Evolutionary conservation across 2,888 invertebrate genomes (phyloP).

Genomic region (Drosophila cracens): DNA sequence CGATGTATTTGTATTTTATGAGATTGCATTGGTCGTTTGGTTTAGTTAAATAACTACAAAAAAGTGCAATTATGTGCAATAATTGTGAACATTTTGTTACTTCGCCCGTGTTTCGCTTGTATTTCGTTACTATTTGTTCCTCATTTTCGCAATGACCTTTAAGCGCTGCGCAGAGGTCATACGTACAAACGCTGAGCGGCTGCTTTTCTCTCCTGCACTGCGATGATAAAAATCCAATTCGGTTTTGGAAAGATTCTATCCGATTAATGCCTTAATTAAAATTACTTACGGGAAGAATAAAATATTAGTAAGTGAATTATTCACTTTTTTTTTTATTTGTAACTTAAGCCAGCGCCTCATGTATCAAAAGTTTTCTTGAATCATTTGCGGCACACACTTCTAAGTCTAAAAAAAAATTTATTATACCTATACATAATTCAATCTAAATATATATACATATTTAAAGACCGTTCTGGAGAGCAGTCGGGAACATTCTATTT

Average conservation of each 20-base stretch:
- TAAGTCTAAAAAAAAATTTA: not conserved
- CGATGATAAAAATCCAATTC: constrained; percentile 14
- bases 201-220: constrained; percentile 28
- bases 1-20: constrained; percentile 20
- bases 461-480: not conserved
- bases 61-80: not conserved
- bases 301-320: not conserved
- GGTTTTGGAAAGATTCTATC: not conserved
- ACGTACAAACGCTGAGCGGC: constrained; percentile 29
- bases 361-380: not conserved
- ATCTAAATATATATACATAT: not conserved
- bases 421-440: not conserved
- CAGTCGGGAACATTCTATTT: not conserved
- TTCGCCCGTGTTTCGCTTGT: constrained; percentile 22
- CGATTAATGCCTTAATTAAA: not conserved
- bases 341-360: not conserved
- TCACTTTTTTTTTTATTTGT: not conserved
- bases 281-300: constrained; percentile 1
- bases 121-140: constrained; percentile 33
- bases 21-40: constrained; percentile 4
- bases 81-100: not conserved
- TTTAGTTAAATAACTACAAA: constrained; percentile 8
- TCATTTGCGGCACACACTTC: not conserved
- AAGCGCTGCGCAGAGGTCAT: constrained; percentile 78
- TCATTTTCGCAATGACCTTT: constrained; percentile 73